A percentile compares a stretch with the other conserved stretches of the same genome.
phyloP scores from a whole-genome alignment of 2,888 invertebrate genomes.

The Sclerodermus sp. region DNA sequence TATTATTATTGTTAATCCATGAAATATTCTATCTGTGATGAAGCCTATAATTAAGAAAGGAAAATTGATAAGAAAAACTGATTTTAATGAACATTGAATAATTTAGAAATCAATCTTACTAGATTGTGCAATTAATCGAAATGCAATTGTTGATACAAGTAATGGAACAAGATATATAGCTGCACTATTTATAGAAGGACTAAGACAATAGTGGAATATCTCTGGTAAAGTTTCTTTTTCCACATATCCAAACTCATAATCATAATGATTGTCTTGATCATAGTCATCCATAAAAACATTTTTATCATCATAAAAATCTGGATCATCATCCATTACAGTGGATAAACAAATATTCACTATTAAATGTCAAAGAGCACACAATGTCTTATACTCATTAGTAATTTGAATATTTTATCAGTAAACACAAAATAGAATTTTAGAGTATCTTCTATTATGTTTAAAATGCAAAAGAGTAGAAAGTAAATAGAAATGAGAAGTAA shows the following conservation, averaged over 20 bases:
- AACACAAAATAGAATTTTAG: too few species aligned
- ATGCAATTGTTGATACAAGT: slow-evolving; percentile 37
- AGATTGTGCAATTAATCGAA: slow-evolving; percentile 40
- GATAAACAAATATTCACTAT: too few species aligned
- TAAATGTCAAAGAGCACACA: too few species aligned
- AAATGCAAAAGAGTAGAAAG: too few species aligned
- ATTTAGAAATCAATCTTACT: slow-evolving; percentile 35
- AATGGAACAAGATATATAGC: slow-evolving; percentile 47
- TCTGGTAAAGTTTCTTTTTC: slow-evolving; percentile 40
- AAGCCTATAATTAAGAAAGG: slow-evolving; percentile 29
- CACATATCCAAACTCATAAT: slow-evolving; percentile 39
- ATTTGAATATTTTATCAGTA: too few species aligned
- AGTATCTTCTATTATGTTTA: too few species aligned
- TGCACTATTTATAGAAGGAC: slow-evolving; percentile 42
- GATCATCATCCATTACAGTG: slow-evolving; percentile 25
- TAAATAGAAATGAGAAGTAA: too few species aligned
- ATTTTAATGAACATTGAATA: neutral
- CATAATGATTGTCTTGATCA: slow-evolving; percentile 43
- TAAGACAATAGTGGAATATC: slow-evolving; percentile 46
- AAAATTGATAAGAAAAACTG: slow-evolving; percentile 6
- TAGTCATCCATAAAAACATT: slow-evolving; percentile 35
- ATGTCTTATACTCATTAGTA: too few species aligned
- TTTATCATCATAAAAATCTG: slow-evolving; percentile 38
- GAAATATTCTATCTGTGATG: slow-evolving; percentile 31
- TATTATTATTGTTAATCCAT: slow-evolving; percentile 36